Evolutionary conservation across 1,140 invertebrate genomes (phyloP).

Genomic region (Eriosoma lanigerum): DNA sequence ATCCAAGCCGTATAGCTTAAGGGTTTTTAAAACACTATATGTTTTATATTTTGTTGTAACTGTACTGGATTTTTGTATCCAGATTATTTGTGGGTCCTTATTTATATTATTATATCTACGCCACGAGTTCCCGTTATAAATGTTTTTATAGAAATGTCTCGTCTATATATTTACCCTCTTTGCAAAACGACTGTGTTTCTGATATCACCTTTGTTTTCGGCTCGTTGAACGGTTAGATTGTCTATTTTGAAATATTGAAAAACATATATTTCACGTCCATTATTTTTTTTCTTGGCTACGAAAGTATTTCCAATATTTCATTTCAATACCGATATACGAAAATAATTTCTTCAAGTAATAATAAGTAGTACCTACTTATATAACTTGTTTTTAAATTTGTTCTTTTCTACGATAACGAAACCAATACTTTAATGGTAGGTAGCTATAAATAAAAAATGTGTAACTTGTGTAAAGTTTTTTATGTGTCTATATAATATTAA

Average conservation of each 20-base stretch:
- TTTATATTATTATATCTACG: neutral
- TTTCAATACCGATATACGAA: neutral
- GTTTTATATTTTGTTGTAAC: neutral
- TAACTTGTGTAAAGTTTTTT: too few species aligned
- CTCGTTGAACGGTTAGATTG: neutral
- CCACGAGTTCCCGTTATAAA: neutral
- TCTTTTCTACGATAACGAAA: neutral
- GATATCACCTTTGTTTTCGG: constrained; percentile 1
- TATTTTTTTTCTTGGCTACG: neutral
- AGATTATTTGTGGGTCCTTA: neutral
- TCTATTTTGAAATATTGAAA: constrained; percentile 12
- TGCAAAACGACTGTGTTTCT: neutral
- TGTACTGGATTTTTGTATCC: neutral
- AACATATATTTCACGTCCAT: neutral
- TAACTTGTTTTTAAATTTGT: too few species aligned
- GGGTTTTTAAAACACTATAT: neutral
- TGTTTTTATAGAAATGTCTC: constrained; percentile 5
- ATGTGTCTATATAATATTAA: too few species aligned
- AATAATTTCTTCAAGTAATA: too few species aligned
- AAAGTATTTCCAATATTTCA: neutral
- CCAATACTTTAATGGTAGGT: too few species aligned
- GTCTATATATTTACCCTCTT: neutral
- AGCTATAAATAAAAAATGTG: too few species aligned
- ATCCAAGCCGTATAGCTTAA: neutral
- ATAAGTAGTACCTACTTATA: too few species aligned